phyloP scores from a whole-genome alignment of 2,888 invertebrate species.

The Panzeria rudis region DNA sequence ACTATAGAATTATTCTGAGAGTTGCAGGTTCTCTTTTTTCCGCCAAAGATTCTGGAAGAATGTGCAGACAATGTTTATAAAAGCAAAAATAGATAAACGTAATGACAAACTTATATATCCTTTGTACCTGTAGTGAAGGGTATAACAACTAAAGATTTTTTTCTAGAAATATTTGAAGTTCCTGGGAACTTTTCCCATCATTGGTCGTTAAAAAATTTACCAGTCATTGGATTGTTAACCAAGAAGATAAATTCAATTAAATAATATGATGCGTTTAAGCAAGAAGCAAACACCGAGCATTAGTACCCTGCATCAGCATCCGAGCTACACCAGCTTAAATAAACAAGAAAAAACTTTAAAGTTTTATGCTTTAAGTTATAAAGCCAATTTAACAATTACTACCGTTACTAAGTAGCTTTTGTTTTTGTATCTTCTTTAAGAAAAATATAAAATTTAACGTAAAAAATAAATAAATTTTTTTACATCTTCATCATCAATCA shows the following conservation, averaged over 20 bases:
- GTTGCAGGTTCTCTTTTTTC: too few relatives aligned
- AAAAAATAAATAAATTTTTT: constrained; percentile 12
- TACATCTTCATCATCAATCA: constrained; percentile 44
- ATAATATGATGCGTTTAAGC: background rate
- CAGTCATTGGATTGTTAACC: background rate
- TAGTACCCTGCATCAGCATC: background rate
- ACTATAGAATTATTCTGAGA: too few relatives aligned
- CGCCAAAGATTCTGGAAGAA: too few relatives aligned
- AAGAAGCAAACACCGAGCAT: background rate
- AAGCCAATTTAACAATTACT: constrained; percentile 50
- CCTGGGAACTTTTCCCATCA: background rate
- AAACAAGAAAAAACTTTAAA: background rate
- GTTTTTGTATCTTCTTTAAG: background rate
- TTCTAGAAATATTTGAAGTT: too few relatives aligned
- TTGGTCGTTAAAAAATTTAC: background rate
- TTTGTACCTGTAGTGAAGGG: too few relatives aligned
- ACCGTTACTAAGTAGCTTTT: constrained; percentile 43
- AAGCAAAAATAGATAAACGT: too few relatives aligned
- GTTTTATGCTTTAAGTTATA: constrained; percentile 1
- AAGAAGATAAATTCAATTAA: background rate
- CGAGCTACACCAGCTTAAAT: background rate
- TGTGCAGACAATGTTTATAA: too few relatives aligned
- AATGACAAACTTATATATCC: too few relatives aligned
- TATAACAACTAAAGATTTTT: too few relatives aligned
- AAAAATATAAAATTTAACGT: background rate